A percentile compares a stretch with the other conserved stretches of the same genome.
Evolutionary conservation across 2,888 invertebrate species (phyloP).

Genomic region (Augiades crinisus): DNA sequence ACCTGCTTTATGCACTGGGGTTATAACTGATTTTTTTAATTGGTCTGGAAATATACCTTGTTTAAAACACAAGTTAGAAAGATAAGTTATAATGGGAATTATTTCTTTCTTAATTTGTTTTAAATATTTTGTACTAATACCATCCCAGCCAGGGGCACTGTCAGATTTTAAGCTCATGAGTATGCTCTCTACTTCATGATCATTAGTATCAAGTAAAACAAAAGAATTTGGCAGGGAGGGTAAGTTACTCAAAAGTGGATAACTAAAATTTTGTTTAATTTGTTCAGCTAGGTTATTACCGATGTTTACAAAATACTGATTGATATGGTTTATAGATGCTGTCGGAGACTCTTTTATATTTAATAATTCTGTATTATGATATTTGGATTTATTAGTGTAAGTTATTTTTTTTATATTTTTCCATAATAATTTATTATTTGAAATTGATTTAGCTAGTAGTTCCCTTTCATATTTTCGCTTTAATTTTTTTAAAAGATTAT

Average conservation of each 20-base stretch:
- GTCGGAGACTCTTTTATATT: conserved; percentile 12
- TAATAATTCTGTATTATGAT: conserved; percentile 17
- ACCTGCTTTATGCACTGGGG: neutral
- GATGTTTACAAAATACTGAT: conserved; percentile 24
- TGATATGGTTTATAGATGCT: conserved; percentile 23
- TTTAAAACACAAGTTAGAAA: neutral
- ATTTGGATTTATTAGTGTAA: conserved; percentile 3
- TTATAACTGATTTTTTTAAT: neutral
- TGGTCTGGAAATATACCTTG: neutral
- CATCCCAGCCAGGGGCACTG: neutral
- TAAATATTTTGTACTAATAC: neutral
- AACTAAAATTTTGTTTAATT: neutral
- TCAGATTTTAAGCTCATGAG: neutral
- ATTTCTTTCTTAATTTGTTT: neutral
- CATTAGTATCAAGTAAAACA: neutral
- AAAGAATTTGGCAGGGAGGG: neutral
- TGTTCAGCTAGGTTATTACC: conserved; percentile 18
- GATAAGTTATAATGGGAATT: neutral
- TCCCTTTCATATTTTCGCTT: conserved; percentile 25
- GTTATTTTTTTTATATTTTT: conserved; percentile 28
- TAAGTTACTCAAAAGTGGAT: neutral
- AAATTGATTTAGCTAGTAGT: conserved; percentile 6
- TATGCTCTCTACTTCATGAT: neutral
- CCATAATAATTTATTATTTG: conserved; percentile 25
- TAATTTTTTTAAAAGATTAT: conserved; percentile 28